Conservation (phyloP, 2,888 invertebrate species). For the Drosophila anceps region DNA sequence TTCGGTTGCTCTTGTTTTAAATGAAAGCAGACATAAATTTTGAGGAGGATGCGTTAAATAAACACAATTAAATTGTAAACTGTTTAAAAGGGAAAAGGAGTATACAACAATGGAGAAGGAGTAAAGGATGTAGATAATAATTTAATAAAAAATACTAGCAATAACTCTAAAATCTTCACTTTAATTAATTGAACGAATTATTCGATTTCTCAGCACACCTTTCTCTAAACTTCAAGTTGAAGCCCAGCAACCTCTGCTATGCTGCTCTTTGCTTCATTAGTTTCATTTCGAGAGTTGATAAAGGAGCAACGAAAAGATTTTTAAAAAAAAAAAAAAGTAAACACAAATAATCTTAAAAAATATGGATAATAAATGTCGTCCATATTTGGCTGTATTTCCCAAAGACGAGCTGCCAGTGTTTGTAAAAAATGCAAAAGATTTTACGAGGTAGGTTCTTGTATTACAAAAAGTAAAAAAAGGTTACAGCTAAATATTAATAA, state of each 20-base stretch:
- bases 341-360: background rate
- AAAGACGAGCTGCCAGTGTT: background rate
- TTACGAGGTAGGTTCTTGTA: slow-evolving; percentile 11
- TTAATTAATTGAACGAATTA: no score
- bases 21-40: background rate
- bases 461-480: background rate
- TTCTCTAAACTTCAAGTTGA: background rate
- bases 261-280: background rate
- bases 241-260: fast-evolving
- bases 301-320: background rate
- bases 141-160: no score
- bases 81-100: background rate
- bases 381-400: slow-evolving; percentile 22
- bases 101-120: no score
- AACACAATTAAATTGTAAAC: background rate
- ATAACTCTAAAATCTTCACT: no score
- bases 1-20: background rate
- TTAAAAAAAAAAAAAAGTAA: no score
- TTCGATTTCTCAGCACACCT: background rate
- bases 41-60: background rate
- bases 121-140: no score
- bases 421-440: background rate
- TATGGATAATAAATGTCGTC: background rate
- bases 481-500: no score
- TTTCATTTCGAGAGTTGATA: background rate